A percentile compares a stretch with the other conserved stretches of the same genome.
Conservation (phyloP, 92 coral and sea anemone genomes). For the Ricordea florida region DNA sequence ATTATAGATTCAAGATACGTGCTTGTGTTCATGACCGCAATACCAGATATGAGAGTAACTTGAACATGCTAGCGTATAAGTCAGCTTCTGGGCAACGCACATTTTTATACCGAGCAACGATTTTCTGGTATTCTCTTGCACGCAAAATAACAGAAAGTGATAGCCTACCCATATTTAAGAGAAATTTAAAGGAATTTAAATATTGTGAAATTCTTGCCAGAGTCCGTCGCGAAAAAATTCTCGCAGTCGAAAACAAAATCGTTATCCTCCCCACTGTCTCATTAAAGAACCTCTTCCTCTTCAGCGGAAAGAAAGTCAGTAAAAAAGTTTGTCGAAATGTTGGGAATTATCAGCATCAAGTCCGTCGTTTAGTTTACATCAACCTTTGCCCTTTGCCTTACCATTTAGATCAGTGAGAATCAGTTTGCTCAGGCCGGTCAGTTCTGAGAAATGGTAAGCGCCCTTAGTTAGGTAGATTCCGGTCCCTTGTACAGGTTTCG, state of each 20-base stretch:
- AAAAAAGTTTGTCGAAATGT: not conserved
- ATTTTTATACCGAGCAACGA: too few species aligned
- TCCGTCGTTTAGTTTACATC: too few species aligned
- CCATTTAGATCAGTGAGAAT: not conserved
- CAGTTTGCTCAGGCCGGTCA: not conserved
- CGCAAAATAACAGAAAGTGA: not conserved
- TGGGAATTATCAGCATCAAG: not conserved
- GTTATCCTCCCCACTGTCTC: not conserved
- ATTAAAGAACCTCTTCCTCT: not conserved
- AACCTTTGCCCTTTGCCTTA: too few species aligned
- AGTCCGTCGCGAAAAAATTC: not conserved
- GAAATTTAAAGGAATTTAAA: constrained; percentile 20
- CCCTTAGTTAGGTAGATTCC: too few species aligned
- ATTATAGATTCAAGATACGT: constrained; percentile 3
- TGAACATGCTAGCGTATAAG: not conserved
- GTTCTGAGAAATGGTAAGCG: not conserved
- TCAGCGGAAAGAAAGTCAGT: not conserved
- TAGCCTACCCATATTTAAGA: too few species aligned
- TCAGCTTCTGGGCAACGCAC: constrained; percentile 26
- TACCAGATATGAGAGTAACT: constrained; percentile 20
- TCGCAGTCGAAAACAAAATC: not conserved
- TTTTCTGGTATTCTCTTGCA: constrained; percentile 20
- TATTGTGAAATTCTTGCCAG: not conserved
- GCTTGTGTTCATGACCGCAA: constrained; percentile 33
- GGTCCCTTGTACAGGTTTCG: too few species aligned